A percentile compares a stretch with the other conserved stretches of the same genome.
These are phyloP conservation scores for Acrocephalus arundinaceus DNA, from an alignment of 2,113 vertebrate genomes.

Conservation along the genomic window DNA sequence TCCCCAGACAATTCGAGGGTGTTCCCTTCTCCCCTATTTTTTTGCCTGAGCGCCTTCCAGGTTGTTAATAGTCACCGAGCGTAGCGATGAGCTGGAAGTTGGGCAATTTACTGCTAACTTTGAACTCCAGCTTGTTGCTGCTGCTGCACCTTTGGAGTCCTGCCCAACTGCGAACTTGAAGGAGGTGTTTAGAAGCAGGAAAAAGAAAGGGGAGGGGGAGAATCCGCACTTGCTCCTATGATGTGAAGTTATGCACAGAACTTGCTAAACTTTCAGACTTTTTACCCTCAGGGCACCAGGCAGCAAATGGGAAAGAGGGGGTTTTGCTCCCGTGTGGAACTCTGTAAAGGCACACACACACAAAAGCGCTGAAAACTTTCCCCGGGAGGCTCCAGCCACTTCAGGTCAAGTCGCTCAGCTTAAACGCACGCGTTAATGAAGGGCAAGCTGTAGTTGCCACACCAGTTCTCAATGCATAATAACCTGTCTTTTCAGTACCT, in stretches of 20 bases:
- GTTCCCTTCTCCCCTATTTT: constrained; percentile 53
- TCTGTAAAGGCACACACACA: not conserved
- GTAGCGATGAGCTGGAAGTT: constrained; percentile 74
- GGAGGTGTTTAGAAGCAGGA: constrained; percentile 70
- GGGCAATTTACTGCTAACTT: constrained; percentile 79
- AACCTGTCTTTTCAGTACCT: not conserved
- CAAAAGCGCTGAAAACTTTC: constrained; percentile 5
- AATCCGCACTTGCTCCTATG: constrained; percentile 52
- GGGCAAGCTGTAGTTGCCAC: constrained; percentile 13
- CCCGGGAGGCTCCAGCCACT: constrained; percentile 7
- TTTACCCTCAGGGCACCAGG: constrained; percentile 45
- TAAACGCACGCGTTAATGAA: not conserved
- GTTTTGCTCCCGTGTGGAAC: constrained; percentile 14
- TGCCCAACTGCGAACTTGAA: constrained; percentile 73
- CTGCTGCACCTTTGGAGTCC: constrained; percentile 78
- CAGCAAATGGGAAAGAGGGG: constrained; percentile 17
- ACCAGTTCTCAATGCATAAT: constrained; percentile 33
- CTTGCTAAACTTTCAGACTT: constrained; percentile 58
- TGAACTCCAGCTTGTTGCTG: constrained; percentile 75
- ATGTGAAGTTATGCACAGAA: constrained; percentile 61
- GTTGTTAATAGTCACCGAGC: constrained; percentile 67
- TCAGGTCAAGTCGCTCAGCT: constrained; percentile 23
- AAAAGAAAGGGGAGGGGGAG: not conserved
- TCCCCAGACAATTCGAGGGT: constrained; percentile 9
- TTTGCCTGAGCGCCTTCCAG: constrained; percentile 37